Conservation (phyloP, 2,797 vertebrate genomes). For the Zenarchopterus dispar region DNA sequence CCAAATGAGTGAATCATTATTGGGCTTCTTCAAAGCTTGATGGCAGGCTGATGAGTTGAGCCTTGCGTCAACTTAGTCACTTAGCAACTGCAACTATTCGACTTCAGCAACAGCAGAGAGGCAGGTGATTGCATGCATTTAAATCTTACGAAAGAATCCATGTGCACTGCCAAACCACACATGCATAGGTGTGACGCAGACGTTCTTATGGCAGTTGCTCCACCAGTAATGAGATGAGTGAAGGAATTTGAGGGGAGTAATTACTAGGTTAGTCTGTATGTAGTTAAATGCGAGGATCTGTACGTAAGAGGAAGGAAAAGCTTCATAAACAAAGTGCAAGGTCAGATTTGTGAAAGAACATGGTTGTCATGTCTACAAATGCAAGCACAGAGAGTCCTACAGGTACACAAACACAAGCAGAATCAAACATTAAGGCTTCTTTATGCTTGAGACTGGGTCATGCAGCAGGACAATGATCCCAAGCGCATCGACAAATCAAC, state of each 20-base stretch:
- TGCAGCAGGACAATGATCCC: neutral
- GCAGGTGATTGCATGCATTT: slow-evolving; percentile 3
- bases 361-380: slow-evolving; percentile 72
- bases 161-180: neutral
- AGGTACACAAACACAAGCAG: slow-evolving; percentile 35
- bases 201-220: neutral
- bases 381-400: slow-evolving; percentile 47
- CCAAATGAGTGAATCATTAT: neutral
- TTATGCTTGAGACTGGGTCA: neutral
- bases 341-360: slow-evolving; percentile 26
- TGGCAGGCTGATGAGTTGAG: neutral
- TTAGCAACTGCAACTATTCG: slow-evolving; percentile 39
- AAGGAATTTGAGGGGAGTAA: too few species aligned
- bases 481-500: too few species aligned
- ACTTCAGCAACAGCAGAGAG: neutral
- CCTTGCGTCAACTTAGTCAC: neutral
- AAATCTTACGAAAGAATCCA: slow-evolving; percentile 4
- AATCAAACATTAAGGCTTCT: too few species aligned
- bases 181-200: neutral
- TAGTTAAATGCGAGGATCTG: neutral
- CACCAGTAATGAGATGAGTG: neutral
- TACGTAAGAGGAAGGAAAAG: neutral
- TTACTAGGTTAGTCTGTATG: too few species aligned
- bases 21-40: neutral
- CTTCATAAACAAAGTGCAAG: slow-evolving; percentile 39